phyloP scores from a whole-genome alignment of 1,140 invertebrate genomes.

The Patella vulgata region DNA sequence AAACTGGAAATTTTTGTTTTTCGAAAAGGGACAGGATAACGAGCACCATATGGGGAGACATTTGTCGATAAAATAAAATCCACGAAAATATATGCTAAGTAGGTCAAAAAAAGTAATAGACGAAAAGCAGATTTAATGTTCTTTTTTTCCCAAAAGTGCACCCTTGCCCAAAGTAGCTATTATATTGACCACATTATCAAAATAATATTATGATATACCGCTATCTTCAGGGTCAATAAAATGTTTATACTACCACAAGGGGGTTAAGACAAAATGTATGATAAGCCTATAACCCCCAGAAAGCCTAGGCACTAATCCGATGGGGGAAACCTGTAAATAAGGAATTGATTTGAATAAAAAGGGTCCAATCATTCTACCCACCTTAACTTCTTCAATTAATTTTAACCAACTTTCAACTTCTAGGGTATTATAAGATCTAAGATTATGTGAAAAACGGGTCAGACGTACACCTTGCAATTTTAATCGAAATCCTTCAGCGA shows the following conservation, averaged over 20 bases:
- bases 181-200: background rate
- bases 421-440: too few species aligned
- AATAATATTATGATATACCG: background rate
- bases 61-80: too few species aligned
- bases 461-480: slow-evolving; percentile 9
- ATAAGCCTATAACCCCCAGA: too few species aligned
- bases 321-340: too few species aligned
- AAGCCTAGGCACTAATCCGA: slow-evolving; percentile 11
- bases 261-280: background rate
- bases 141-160: too few species aligned
- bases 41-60: slow-evolving; percentile 1
- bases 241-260: background rate
- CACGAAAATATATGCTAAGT: background rate
- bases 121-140: too few species aligned
- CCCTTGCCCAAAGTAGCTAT: too few species aligned
- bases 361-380: slow-evolving; percentile 12
- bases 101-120: background rate
- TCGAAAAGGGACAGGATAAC: slow-evolving; percentile 2
- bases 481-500: slow-evolving; percentile 10
- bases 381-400: slow-evolving; percentile 7
- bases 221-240: too few species aligned
- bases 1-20: background rate
- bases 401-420: background rate
- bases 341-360: slow-evolving; percentile 6
- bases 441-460: background rate